Conservation (phyloP, 2,888 invertebrate genomes). For the Calameuta filiformis region DNA sequence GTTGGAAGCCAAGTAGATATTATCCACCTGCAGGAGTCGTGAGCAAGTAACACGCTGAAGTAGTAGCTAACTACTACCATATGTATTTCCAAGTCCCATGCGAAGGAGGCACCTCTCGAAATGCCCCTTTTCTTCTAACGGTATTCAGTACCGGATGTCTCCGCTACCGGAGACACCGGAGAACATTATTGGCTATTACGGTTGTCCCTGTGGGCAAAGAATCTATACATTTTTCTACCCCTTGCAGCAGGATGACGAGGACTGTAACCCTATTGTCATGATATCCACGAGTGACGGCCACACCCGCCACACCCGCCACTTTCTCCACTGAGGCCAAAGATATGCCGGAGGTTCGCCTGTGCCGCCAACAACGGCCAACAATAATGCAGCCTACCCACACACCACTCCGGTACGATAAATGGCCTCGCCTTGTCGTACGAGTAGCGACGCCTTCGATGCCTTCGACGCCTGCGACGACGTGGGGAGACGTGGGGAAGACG, state of each 20-base stretch:
- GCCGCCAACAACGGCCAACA: background rate
- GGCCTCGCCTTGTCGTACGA: background rate
- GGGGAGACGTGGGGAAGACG: background rate
- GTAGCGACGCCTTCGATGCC: background rate
- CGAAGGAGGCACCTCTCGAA: background rate
- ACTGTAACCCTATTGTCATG: background rate
- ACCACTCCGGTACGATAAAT: background rate
- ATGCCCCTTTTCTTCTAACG: background rate
- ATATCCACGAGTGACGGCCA: slow-evolving; percentile 22
- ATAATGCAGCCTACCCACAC: background rate
- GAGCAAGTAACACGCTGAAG: background rate
- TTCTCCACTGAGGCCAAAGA: slow-evolving; percentile 49
- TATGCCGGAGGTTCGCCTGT: slow-evolving; percentile 19
- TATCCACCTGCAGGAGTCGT: slow-evolving; percentile 8
- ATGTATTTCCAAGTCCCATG: background rate
- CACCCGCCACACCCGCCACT: slow-evolving; percentile 48
- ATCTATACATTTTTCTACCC: background rate
- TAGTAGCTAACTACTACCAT: background rate
- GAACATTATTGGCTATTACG: background rate
- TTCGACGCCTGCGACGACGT: too few species aligned
- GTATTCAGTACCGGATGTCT: background rate
- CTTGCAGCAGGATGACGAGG: background rate
- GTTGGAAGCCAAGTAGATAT: background rate
- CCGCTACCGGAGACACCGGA: background rate
- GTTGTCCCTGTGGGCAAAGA: background rate